phyloP scores from a whole-genome alignment of 2,113 vertebrate species.

The Cariama cristata region DNA sequence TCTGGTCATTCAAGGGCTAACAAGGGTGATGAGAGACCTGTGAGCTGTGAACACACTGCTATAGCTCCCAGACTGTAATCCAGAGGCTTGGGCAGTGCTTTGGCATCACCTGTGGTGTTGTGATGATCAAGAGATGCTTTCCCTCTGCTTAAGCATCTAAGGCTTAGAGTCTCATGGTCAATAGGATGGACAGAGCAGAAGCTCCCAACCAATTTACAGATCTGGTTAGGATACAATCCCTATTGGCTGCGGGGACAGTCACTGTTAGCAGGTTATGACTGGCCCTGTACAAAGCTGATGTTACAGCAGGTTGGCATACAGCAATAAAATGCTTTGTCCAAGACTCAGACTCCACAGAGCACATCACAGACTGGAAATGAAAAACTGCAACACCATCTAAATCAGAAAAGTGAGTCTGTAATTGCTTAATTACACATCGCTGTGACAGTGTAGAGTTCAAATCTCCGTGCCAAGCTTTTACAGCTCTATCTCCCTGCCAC shows the following conservation, averaged over 20 bases:
- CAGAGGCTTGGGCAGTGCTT: neutral
- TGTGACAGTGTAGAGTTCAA: neutral
- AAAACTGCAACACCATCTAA: neutral
- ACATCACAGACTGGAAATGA: neutral
- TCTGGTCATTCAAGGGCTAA: neutral
- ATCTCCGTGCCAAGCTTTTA: neutral
- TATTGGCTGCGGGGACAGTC: rapidly evolving
- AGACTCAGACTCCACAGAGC: neutral
- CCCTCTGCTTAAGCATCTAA: neutral
- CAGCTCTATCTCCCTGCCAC: neutral
- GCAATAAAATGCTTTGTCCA: neutral
- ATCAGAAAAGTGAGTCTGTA: neutral
- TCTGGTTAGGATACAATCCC: rapidly evolving
- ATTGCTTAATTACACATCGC: neutral
- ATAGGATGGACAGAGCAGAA: neutral
- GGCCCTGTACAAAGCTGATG: neutral
- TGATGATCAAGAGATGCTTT: neutral
- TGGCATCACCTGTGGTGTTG: neutral
- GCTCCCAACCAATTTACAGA: neutral
- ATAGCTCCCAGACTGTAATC: neutral
- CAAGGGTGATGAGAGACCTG: neutral
- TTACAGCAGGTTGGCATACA: neutral
- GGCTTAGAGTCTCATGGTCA: neutral
- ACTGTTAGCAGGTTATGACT: too few species aligned
- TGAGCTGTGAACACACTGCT: neutral